Percentiles rank a stretch among this genome's conserved stretches.
phyloP scores from a whole-genome alignment of 2,113 vertebrate species.

The Thamnophis sirtalis region DNA sequence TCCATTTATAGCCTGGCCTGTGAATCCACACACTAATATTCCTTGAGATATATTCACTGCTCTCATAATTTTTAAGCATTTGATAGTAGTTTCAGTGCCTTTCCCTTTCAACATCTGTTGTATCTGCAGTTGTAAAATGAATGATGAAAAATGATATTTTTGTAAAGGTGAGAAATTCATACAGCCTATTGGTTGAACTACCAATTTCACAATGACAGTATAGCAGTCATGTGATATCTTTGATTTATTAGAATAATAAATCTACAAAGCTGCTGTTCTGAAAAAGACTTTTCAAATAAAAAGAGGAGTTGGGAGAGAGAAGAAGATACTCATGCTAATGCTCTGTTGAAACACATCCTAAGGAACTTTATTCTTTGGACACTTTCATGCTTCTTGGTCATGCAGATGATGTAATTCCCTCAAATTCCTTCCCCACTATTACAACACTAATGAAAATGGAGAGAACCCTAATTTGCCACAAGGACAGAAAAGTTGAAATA shows the following conservation, averaged over 20 bases:
- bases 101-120: background rate
- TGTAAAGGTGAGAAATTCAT: background rate
- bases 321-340: background rate
- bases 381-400: background rate
- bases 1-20: background rate
- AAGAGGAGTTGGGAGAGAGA: background rate
- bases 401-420: background rate
- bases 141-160: background rate
- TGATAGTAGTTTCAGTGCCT: background rate
- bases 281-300: background rate
- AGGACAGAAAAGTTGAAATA: background rate
- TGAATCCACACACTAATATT: background rate
- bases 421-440: too few species aligned
- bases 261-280: background rate
- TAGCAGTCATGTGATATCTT: fast-evolving
- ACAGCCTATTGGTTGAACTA: background rate
- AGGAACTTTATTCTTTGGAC: too few species aligned
- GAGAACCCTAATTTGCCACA: background rate
- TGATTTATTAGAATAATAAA: background rate
- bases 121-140: background rate
- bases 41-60: background rate
- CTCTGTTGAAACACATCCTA: background rate
- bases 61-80: background rate
- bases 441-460: background rate
- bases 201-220: background rate